A percentile compares a stretch with the other conserved stretches of the same genome.
These are phyloP conservation scores for Eulemur macaco DNA, from an alignment of 2,113 vertebrate species.

Conservation along the genomic window DNA sequence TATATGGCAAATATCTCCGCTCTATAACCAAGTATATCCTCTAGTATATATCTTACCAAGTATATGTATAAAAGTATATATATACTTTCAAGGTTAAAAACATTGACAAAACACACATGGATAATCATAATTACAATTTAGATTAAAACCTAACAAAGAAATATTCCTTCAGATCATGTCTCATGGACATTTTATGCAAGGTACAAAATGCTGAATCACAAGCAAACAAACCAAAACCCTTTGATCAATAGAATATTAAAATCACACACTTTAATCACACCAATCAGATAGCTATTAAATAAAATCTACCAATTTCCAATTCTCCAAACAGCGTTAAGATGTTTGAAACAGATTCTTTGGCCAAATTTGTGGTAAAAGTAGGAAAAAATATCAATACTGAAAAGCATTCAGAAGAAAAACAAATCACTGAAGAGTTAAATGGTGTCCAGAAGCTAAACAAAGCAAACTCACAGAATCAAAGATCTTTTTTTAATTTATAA, in stretches of 20 bases:
- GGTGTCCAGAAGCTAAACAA: background rate
- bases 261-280: background rate
- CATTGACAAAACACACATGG: background rate
- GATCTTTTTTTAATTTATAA: background rate
- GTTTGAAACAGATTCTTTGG: background rate
- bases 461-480: background rate
- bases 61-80: background rate
- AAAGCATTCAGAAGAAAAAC: background rate
- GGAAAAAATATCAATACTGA: background rate
- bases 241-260: background rate
- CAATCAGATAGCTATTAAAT: background rate
- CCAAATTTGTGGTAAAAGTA: background rate
- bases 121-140: background rate
- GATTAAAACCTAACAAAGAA: background rate
- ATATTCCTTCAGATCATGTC: background rate
- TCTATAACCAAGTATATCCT: background rate
- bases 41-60: background rate
- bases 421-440: background rate
- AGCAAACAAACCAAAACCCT: conserved; percentile 5
- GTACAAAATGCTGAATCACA: background rate
- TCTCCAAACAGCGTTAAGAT: background rate
- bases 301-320: background rate
- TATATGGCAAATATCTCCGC: background rate
- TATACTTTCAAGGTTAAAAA: background rate
- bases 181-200: background rate